phyloP scores from a whole-genome alignment of 2,888 invertebrate genomes.

The Hemaris fuciformis region DNA sequence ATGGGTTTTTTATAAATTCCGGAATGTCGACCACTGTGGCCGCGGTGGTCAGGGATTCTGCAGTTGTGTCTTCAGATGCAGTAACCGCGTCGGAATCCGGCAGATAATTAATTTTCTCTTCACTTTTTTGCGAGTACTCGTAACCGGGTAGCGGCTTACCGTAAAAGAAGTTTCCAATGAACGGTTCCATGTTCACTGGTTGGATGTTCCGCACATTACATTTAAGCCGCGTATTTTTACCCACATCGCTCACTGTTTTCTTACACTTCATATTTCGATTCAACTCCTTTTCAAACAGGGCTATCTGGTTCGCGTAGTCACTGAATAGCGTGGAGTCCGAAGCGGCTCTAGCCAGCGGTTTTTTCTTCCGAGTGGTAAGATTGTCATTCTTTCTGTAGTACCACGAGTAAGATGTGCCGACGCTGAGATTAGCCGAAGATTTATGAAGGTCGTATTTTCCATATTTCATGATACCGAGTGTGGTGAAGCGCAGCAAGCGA shows the following conservation, averaged over 20 bases:
- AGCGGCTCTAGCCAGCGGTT: constrained; percentile 58
- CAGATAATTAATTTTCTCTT: constrained; percentile 68
- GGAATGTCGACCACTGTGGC: constrained; percentile 65
- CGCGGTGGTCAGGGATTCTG: constrained; percentile 61
- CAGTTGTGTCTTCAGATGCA: constrained; percentile 64
- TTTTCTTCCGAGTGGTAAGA: constrained; percentile 56
- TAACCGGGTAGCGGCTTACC: constrained; percentile 70
- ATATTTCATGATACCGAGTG: constrained; percentile 71
- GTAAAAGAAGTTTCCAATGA: constrained; percentile 75
- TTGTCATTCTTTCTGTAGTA: constrained; percentile 73
- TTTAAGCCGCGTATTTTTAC: constrained; percentile 63
- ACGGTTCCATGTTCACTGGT: constrained; percentile 71
- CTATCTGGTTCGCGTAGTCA: constrained; percentile 75
- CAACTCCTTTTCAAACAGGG: constrained; percentile 67
- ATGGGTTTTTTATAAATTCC: constrained; percentile 67
- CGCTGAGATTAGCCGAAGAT: constrained; percentile 69
- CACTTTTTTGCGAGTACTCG: constrained; percentile 59
- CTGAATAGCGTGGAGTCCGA: constrained; percentile 78
- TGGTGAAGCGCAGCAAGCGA: constrained; percentile 56
- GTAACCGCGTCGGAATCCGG: constrained; percentile 72
- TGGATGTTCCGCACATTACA: constrained; percentile 59
- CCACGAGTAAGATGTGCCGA: constrained; percentile 78
- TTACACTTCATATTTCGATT: constrained; percentile 60
- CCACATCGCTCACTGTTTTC: constrained; percentile 67
- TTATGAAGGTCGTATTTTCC: constrained; percentile 79